phyloP scores from a whole-genome alignment of 2,888 invertebrate species.

The Rotaria sp. region DNA sequence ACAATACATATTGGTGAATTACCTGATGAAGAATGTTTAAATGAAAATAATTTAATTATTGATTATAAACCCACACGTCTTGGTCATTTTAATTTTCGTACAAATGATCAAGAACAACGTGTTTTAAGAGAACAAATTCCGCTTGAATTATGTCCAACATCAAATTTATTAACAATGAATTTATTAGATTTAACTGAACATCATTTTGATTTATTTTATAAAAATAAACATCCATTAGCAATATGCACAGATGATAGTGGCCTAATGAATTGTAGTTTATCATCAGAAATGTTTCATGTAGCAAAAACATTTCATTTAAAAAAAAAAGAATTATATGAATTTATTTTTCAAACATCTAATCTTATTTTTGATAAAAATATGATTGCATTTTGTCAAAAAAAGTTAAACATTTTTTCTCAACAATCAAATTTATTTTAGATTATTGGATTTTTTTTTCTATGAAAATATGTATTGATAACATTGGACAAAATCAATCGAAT shows the following conservation, averaged over 20 bases:
- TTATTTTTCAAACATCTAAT: constrained; percentile 23
- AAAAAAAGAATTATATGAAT: constrained; percentile 18
- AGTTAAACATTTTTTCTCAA: background rate
- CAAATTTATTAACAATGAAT: constrained; percentile 37
- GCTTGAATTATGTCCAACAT: constrained; percentile 39
- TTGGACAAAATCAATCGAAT: background rate
- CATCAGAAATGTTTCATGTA: constrained; percentile 28
- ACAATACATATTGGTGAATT: constrained; percentile 39
- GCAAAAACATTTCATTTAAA: constrained; percentile 17
- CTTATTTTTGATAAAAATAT: constrained; percentile 33
- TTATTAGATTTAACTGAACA: constrained; percentile 29
- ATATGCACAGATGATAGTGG: constrained; percentile 40
- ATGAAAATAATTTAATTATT: constrained; percentile 32
- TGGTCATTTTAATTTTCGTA: constrained; percentile 36
- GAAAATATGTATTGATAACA: background rate
- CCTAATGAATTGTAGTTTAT: constrained; percentile 33
- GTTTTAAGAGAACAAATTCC: constrained; percentile 34
- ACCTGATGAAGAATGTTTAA: constrained; percentile 26
- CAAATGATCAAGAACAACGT: constrained; percentile 31
- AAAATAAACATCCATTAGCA: constrained; percentile 31
- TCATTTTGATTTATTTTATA: constrained; percentile 36
- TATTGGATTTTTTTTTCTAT: background rate
- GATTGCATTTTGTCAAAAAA: background rate
- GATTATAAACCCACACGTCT: constrained; percentile 33
- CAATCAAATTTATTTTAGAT: background rate